Evolutionary conservation across 1,140 invertebrate genomes (phyloP), one percentile per base, ranked within the genome.

Genomic region (Zaprionus inermis): DNA sequence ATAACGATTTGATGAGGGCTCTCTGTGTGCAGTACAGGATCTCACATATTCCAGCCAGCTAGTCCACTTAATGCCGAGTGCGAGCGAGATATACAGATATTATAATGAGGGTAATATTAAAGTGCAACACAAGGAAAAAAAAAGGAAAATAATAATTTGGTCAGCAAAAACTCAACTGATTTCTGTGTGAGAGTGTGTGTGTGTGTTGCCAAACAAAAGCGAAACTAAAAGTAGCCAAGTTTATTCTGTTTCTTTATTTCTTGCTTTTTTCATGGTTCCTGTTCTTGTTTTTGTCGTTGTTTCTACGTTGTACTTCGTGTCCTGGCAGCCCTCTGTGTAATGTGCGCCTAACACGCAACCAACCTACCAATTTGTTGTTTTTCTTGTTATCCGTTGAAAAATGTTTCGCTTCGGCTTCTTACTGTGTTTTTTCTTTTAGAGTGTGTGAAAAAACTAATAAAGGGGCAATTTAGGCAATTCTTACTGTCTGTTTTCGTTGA

Each of bases 401-500:
- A 71, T 85, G 38, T 7, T 72, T 44, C 55, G 41, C 10, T 60
- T 60, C 34, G 3, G 49, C 44, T 32, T 34, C 18, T 72, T 72
- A 28, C 55, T 76, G 38, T 54, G 36, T 24, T 60, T 88, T 89
- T 89, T 60, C 82, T 4, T 28, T 89, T 89, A 89, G 80, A 79
- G 84, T 89, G 84, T 89, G 84, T 89, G 84, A 89, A 89, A 89
- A 89, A 89, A 89, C 80, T 89, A 89, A 89, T 89, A 89, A 89
- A 90, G 80, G 49, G 72, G 74, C 84, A 89, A 89, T 89, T 89
- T 89, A 70, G 81, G 80, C 84, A 89, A 84, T 84, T 72, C 79
- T 61, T 57, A 63, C 70, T 85, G 63, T 76, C 86, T 46, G 71
- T 55, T 80, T n/a, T n/a, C 41, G 66, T 55, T 46, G 32, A 28